Evolutionary conservation across 2,888 invertebrate genomes (phyloP).

Genomic region (Lysandra bellargus): DNA sequence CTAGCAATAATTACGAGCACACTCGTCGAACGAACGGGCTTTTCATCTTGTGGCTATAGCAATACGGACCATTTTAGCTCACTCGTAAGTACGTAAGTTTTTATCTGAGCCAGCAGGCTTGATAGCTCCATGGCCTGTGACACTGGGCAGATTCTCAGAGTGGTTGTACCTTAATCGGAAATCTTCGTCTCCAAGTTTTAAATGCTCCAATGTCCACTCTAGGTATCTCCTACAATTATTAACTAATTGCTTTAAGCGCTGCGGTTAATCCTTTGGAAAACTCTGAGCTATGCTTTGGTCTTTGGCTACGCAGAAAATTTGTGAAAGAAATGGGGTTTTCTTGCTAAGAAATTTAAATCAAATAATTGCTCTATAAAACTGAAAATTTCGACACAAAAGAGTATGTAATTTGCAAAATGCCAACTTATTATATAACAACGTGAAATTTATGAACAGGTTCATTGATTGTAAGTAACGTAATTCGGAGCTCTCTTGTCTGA

Average conservation of each 20-base stretch:
- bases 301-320: no score
- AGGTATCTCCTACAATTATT: background rate
- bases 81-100: conserved; percentile 23
- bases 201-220: background rate
- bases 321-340: no score
- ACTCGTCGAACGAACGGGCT: background rate
- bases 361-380: no score
- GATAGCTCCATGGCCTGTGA: conserved; percentile 44
- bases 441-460: conserved; percentile 26
- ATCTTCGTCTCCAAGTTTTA: background rate
- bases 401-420: background rate
- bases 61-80: conserved; percentile 3
- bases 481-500: conserved; percentile 33
- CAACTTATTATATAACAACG: background rate
- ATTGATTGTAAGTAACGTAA: conserved; percentile 30
- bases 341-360: no score
- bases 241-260: background rate
- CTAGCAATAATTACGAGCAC: conserved; percentile 31
- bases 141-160: conserved; percentile 38
- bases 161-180: conserved; percentile 37
- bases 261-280: background rate
- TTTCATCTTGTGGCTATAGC: background rate
- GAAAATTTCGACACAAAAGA: no score
- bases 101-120: conserved; percentile 36
- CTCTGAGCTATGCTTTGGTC: no score